Conservation (phyloP, 2,888 invertebrate genomes). For the Plagodis pulveraria region DNA sequence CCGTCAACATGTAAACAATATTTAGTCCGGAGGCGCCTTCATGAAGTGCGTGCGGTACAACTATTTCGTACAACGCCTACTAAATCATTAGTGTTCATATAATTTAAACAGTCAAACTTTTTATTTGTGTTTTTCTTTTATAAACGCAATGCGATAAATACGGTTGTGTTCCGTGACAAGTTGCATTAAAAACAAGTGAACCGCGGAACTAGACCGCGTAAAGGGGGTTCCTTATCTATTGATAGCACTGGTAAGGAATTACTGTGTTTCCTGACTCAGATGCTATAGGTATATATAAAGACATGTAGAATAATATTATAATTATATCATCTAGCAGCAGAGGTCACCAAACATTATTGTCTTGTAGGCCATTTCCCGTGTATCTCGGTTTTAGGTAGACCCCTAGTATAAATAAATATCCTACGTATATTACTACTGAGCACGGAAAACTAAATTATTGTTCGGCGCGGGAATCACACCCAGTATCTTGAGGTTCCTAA, state of each 20-base stretch:
- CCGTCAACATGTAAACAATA: too few relatives aligned
- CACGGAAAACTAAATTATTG: too few relatives aligned
- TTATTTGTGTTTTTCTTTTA: conserved; percentile 19
- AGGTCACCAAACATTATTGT: too few relatives aligned
- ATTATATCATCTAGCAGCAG: too few relatives aligned
- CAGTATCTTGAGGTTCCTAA: too few relatives aligned
- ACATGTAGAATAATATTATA: too few relatives aligned
- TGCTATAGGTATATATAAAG: neutral
- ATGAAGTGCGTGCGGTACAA: neutral
- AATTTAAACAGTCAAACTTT: conserved; percentile 3
- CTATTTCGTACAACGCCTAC: conserved; percentile 5
- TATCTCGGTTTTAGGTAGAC: too few relatives aligned
- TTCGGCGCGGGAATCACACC: too few relatives aligned
- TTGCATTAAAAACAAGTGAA: conserved; percentile 8
- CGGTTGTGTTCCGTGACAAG: conserved; percentile 10
- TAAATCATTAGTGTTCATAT: conserved; percentile 8
- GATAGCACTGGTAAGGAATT: conserved; percentile 7
- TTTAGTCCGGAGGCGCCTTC: neutral
- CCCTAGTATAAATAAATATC: too few relatives aligned
- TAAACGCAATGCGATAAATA: conserved; percentile 17
- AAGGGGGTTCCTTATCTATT: conserved; percentile 17
- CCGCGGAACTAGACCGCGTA: conserved; percentile 5
- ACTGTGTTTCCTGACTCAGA: too few relatives aligned
- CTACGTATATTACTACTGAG: too few relatives aligned
- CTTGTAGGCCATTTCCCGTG: too few relatives aligned